Evolutionary conservation across 2,797 vertebrate species (phyloP), one percentile per base, ranked within the genome.

Genomic region (Diglossa cyanea): DNA sequence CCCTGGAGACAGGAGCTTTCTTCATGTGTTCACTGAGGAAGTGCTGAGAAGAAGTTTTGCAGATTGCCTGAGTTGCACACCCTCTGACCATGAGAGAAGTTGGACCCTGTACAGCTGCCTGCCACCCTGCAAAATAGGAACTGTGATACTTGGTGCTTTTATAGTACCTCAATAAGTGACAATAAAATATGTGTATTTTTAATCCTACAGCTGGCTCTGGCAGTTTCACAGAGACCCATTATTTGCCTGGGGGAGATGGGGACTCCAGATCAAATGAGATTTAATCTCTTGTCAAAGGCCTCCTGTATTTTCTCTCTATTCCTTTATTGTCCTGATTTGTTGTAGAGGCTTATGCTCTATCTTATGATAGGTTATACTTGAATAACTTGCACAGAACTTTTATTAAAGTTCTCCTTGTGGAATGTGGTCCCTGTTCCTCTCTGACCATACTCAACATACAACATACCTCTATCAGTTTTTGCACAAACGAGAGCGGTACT

Each of bases 261-360:
- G 50, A 85, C 53, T 87, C 28, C 30, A 11, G 61, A 30, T 55
- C 7, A 7, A 65, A 61, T 24, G 26, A 82, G 60, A 11, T 55
- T n/a, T 90, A 88, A 94, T 90, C 79, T 86, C 61, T 61, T 92
- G n/a, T 77, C 72, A 93, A 86, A 93, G 72, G 73, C 40, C n/a
- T 88, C 53, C 50, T 80, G 5, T 83, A 37, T 94, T 90, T 88
- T 57, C 21, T 74, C 53, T 42, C 33, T 90, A 24, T 77, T 88
- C 39, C 61, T 78, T 80, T 80, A 61, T 71, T 61, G 26, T 67
- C 78, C 47, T 86, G 7, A 17, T 62, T 79, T 53, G 53, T 60
- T 68, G 61, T 8, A 61, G 50, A 73, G 35, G n/a, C 61, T 91
- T 60, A 54, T 63, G 33, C 12, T 58, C 21, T 77, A 14, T 65